Conservation (phyloP, 2,113 vertebrate species). For the Sander lucioperca region DNA sequence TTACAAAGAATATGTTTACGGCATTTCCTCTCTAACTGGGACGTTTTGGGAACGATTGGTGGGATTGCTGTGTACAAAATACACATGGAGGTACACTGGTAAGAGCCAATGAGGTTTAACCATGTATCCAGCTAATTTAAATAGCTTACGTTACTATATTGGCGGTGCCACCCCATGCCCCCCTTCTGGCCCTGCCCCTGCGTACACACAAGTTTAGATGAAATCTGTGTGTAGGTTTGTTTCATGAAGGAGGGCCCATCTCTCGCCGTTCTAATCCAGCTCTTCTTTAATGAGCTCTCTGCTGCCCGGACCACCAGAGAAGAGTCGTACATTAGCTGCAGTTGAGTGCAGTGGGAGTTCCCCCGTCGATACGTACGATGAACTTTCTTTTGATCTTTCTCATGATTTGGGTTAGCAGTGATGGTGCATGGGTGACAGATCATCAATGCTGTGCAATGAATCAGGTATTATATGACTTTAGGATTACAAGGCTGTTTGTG, state of each 20-base stretch:
- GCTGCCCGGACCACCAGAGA: slow-evolving; percentile 30
- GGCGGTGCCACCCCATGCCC: no score
- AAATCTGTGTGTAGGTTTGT: not conserved
- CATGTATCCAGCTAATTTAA: no score
- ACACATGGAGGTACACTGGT: no score
- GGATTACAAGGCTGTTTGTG: not conserved
- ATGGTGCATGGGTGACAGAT: not conserved
- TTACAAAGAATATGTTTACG: no score
- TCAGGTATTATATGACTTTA: not conserved
- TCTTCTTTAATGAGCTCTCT: slow-evolving; percentile 14
- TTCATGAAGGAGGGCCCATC: not conserved
- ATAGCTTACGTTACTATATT: no score
- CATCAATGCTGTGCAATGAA: not conserved
- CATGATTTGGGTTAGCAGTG: not conserved
- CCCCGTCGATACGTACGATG: not conserved
- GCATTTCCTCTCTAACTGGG: no score
- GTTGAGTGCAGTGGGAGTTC: not conserved
- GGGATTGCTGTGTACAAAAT: no score
- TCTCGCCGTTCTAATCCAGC: not conserved
- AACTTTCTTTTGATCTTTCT: not conserved
- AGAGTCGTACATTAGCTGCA: not conserved
- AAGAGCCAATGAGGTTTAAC: no score
- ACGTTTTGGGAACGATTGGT: no score
- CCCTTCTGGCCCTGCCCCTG: no score
- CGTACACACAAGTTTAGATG: not conserved